Conservation (phyloP, 2,797 vertebrate genomes). For the Pteronotus mesoamericanus region DNA sequence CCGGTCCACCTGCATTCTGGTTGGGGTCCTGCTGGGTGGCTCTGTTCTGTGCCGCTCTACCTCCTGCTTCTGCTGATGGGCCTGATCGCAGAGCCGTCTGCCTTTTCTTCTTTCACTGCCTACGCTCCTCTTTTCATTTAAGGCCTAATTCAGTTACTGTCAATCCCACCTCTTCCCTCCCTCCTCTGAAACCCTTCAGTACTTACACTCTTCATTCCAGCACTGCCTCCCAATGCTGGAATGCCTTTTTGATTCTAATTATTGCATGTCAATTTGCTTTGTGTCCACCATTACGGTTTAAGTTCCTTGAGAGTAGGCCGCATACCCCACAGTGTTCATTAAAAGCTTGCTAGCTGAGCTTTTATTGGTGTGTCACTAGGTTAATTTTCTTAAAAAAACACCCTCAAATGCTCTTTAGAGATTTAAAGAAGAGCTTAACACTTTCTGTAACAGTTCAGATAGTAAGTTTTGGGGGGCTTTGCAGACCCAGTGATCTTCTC, state of each 20-base stretch:
- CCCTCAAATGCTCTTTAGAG: not conserved
- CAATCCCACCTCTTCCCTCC: not conserved
- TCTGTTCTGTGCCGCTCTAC: not conserved
- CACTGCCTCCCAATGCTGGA: not conserved
- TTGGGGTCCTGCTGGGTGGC: fast-evolving
- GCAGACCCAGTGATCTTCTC: not conserved
- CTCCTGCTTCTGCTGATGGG: not conserved
- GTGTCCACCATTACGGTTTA: not conserved
- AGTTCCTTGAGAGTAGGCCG: not conserved
- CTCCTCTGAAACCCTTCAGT: not conserved
- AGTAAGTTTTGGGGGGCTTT: not conserved
- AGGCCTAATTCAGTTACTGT: not conserved
- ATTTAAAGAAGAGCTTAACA: not conserved
- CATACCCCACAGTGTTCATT: not conserved
- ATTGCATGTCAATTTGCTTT: not conserved
- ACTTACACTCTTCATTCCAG: not conserved
- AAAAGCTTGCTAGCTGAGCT: constrained; percentile 14
- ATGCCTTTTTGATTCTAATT: not conserved
- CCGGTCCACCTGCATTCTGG: not conserved
- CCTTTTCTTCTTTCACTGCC: not conserved
- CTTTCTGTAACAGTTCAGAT: not conserved
- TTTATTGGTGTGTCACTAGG: not conserved
- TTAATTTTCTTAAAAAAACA: not conserved
- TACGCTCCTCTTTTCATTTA: not conserved
- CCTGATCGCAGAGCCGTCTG: not conserved